phyloP scores from a whole-genome alignment of 1,140 invertebrate species.

The Archegozetes longisetosus region DNA sequence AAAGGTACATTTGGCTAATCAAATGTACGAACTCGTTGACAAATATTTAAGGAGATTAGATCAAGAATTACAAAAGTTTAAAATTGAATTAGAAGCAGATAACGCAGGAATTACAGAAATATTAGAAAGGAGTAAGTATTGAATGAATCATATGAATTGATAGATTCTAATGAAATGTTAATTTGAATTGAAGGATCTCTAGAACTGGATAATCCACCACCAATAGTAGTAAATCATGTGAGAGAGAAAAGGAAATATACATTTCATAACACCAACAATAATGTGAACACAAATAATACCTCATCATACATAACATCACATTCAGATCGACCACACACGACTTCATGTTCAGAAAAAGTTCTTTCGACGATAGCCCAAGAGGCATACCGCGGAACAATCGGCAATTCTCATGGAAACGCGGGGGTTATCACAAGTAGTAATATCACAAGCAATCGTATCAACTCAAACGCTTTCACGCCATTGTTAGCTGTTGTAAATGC shows the following conservation, averaged over 20 bases:
- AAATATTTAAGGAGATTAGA: conserved; percentile 80
- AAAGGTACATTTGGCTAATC: conserved; percentile 67
- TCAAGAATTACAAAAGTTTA: conserved; percentile 89
- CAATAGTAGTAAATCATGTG: conserved; percentile 13
- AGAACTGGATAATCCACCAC: conserved; percentile 32
- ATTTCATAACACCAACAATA: conserved; percentile 1
- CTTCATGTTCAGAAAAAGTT: conserved; percentile 40
- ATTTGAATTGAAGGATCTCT: conserved; percentile 30
- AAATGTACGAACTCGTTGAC: conserved; percentile 86
- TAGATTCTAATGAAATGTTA: not conserved
- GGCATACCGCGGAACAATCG: conserved; percentile 14
- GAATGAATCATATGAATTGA: not conserved
- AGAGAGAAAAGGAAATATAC: conserved; percentile 20
- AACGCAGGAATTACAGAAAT: conserved; percentile 94
- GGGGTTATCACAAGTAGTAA: conserved; percentile 18
- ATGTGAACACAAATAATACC: not conserved
- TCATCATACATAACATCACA: not conserved
- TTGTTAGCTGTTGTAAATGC: not conserved
- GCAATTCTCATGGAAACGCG: not conserved
- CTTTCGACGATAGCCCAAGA: conserved; percentile 34
- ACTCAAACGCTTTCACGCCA: not conserved
- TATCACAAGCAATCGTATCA: not conserved
- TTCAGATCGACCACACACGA: not conserved
- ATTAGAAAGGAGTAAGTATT: conserved; percentile 54
- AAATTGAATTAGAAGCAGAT: conserved; percentile 94